These are phyloP conservation scores for Callionymus lyra DNA, from an alignment of 2,113 vertebrate genomes.

Conservation along the genomic window DNA sequence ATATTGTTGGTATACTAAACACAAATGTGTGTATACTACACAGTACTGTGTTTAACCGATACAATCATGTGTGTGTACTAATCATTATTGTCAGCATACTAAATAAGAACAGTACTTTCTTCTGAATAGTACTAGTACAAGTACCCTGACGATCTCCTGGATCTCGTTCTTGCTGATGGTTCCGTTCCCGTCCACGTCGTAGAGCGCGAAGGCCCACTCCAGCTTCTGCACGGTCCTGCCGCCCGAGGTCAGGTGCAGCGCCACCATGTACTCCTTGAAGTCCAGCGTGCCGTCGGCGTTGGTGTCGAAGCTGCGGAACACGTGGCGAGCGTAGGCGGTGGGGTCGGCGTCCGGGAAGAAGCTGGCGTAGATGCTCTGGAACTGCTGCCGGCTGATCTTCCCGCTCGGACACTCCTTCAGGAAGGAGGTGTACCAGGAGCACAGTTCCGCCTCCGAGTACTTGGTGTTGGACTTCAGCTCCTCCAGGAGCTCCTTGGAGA, in stretches of 20 bases:
- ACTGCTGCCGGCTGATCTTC: conserved; percentile 69
- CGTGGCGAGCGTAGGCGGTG: conserved; percentile 68
- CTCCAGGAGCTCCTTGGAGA: conserved; percentile 73
- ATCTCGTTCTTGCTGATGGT: conserved; percentile 75
- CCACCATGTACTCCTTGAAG: conserved; percentile 78
- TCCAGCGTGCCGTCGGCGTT: conserved; percentile 74
- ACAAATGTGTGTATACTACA: too few species aligned
- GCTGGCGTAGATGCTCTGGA: conserved; percentile 73
- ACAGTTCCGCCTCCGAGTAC: conserved; percentile 66
- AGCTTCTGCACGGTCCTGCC: conserved; percentile 72
- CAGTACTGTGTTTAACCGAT: too few species aligned
- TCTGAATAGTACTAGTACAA: too few species aligned
- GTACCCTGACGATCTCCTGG: conserved; percentile 71
- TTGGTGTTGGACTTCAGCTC: conserved; percentile 75
- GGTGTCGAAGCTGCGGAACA: conserved; percentile 75
- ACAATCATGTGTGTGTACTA: too few species aligned
- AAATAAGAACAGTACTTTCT: too few species aligned
- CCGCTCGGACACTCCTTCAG: conserved; percentile 73
- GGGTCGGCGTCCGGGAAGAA: conserved; percentile 74
- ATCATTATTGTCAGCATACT: too few species aligned
- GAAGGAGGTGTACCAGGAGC: conserved; percentile 73
- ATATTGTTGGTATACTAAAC: too few species aligned
- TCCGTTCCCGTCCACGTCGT: conserved; percentile 77
- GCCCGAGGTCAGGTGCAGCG: conserved; percentile 74
- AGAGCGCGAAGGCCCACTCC: conserved; percentile 76